These are phyloP conservation scores for Aphaenogaster floridana DNA, from an alignment of 1,140 invertebrate species.

Conservation along the genomic window DNA sequence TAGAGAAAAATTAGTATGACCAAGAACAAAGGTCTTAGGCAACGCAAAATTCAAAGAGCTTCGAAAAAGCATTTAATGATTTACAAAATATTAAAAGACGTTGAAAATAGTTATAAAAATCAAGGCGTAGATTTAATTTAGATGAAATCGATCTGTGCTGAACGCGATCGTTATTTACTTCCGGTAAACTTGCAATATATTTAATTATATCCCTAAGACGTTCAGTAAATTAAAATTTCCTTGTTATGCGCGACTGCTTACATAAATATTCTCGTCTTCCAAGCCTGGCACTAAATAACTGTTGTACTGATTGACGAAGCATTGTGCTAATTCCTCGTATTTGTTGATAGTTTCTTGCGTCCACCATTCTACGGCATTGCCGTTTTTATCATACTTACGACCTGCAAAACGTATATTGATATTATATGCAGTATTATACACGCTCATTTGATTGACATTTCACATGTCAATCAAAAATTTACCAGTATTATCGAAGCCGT, in stretches of 20 bases:
- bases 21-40: background rate
- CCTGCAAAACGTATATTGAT: background rate
- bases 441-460: background rate
- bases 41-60: background rate
- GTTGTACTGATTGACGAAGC: conserved; percentile 19
- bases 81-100: background rate
- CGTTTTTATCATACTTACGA: conserved; percentile 17
- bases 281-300: background rate
- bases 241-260: background rate
- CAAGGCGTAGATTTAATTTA: background rate
- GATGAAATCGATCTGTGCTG: background rate
- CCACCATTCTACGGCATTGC: conserved; percentile 26
- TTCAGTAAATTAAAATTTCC: background rate
- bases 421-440: background rate
- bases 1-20: background rate
- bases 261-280: background rate
- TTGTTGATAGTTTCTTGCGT: background rate
- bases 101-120: background rate
- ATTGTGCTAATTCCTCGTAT: background rate
- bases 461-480: background rate
- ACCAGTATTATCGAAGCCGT: background rate
- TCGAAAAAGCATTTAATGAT: background rate
- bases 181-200: background rate
- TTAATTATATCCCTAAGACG: background rate
- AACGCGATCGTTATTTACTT: background rate